These are phyloP conservation scores for Gasteruption jaculator DNA, from an alignment of 2,888 invertebrate species.

Conservation along the genomic window DNA sequence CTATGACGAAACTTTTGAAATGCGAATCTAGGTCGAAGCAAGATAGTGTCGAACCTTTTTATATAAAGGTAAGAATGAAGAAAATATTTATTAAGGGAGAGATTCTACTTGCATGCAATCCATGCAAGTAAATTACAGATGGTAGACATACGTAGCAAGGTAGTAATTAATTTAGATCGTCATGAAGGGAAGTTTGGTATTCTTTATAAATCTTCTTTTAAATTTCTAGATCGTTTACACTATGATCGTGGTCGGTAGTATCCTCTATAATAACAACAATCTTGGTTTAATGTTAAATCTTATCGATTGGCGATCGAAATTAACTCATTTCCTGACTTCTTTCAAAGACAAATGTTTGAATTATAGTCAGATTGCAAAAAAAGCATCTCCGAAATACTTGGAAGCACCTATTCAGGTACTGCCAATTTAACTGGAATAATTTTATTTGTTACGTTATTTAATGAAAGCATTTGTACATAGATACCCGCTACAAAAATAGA, in stretches of 20 bases:
- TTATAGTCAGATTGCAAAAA: constrained; percentile 31
- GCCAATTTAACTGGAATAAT: too few relatives aligned
- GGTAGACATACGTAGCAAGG: too few relatives aligned
- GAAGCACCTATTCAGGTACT: constrained; percentile 45
- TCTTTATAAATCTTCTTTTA: constrained; percentile 25
- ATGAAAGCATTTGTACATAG: too few relatives aligned
- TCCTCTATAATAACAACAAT: constrained; percentile 43
- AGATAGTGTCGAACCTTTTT: constrained; percentile 62
- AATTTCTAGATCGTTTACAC: constrained; percentile 46
- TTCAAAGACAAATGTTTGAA: constrained; percentile 30
- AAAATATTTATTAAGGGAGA: background rate
- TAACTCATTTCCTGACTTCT: constrained; percentile 34
- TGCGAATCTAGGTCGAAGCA: constrained; percentile 62
- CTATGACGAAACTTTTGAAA: constrained; percentile 61
- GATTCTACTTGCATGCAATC: too few relatives aligned
- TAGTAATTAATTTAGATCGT: too few relatives aligned
- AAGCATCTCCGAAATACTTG: constrained; percentile 35
- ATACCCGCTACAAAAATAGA: too few relatives aligned
- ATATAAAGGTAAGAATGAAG: constrained; percentile 59
- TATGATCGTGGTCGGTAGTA: constrained; percentile 43
- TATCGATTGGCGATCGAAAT: constrained; percentile 36
- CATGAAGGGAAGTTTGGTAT: background rate
- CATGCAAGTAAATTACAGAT: too few relatives aligned
- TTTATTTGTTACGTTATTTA: too few relatives aligned
- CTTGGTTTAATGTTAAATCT: constrained; percentile 41